Evolutionary conservation across 2,888 invertebrate genomes (phyloP).

Genomic region (Habroteleia sp.): DNA sequence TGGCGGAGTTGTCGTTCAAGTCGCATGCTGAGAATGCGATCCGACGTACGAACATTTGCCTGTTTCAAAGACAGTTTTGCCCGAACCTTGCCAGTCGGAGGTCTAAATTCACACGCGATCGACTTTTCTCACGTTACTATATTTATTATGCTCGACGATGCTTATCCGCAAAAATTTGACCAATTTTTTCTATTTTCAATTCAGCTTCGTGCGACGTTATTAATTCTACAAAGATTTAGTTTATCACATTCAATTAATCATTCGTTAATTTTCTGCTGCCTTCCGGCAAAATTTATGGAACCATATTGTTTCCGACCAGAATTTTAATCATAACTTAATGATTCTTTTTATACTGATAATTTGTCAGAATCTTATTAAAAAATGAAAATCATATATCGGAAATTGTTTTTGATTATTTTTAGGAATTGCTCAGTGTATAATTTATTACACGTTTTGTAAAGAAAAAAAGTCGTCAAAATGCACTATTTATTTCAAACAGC

Average conservation of each 20-base stretch:
- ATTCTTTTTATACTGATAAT: no score
- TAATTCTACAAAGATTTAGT: slow-evolving; percentile 5
- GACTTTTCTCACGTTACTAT: slow-evolving; percentile 48
- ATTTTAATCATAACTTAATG: no score
- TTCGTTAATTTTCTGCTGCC: not conserved
- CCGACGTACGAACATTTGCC: slow-evolving; percentile 18
- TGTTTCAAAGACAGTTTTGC: slow-evolving; percentile 27
- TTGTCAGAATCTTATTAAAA: no score
- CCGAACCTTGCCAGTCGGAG: slow-evolving; percentile 35
- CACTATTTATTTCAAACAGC: no score
- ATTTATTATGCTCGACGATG: slow-evolving; percentile 29
- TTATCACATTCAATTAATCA: slow-evolving; percentile 12
- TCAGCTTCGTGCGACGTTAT: slow-evolving; percentile 19
- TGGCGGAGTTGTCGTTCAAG: slow-evolving; percentile 19
- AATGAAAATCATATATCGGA: no score
- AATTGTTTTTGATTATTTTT: no score
- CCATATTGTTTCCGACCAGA: not conserved
- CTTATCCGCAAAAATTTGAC: slow-evolving; percentile 16
- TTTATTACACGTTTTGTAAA: no score
- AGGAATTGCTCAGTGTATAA: no score
- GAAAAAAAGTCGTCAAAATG: no score
- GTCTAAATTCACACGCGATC: slow-evolving; percentile 55
- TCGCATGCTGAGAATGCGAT: slow-evolving; percentile 31
- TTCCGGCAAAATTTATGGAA: not conserved
- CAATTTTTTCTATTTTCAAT: slow-evolving; percentile 1